Conservation (phyloP, 2,113 vertebrate genomes). For the Motacilla alba region DNA sequence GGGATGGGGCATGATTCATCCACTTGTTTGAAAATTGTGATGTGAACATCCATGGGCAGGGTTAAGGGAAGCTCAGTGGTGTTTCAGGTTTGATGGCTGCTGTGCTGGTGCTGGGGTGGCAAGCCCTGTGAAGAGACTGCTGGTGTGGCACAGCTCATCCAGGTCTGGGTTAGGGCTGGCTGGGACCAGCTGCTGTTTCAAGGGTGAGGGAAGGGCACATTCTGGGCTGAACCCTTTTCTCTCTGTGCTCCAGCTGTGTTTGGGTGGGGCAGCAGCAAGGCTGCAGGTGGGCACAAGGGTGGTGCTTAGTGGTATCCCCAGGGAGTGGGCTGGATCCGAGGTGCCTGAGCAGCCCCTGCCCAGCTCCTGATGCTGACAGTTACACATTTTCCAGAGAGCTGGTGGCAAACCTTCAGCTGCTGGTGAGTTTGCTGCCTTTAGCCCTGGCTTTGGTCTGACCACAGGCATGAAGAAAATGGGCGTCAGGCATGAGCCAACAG, state of each 20-base stretch:
- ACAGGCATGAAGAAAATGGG: constrained; percentile 61
- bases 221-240: background rate
- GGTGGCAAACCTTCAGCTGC: constrained; percentile 3
- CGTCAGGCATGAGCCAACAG: background rate
- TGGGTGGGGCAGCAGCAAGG: background rate
- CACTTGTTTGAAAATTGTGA: background rate
- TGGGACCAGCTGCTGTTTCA: background rate
- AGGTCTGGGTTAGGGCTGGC: background rate
- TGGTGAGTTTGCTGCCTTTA: constrained; percentile 1
- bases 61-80: background rate
- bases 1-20: background rate
- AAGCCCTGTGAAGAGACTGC: background rate
- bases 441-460: constrained; percentile 30
- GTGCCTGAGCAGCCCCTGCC: background rate
- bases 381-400: background rate
- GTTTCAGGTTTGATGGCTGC: constrained; percentile 2
- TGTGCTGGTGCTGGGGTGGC: background rate
- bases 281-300: background rate
- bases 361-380: background rate
- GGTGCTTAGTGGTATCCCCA: background rate
- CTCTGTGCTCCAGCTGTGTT: background rate
- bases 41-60: background rate
- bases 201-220: background rate
- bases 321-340: background rate
- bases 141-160: background rate